Percentiles rank a stretch among this genome's conserved stretches.
phyloP scores from a whole-genome alignment of 1,140 invertebrate species.

The Sycophaga agraensis region DNA sequence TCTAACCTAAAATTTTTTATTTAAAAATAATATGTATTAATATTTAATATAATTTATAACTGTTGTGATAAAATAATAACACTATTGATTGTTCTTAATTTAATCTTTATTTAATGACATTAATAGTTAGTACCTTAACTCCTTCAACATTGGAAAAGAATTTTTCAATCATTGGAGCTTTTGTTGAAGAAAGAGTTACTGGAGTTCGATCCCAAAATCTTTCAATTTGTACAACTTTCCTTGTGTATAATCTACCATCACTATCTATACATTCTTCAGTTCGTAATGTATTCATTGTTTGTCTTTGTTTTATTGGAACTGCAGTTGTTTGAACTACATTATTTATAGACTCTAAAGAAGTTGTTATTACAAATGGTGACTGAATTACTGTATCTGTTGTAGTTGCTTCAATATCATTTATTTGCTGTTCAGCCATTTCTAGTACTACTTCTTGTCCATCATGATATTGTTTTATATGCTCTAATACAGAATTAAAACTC shows the following conservation, averaged over 20 bases:
- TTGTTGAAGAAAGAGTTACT: constrained; percentile 34
- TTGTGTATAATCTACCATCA: constrained; percentile 56
- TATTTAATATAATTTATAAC: not conserved
- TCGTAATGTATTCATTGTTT: constrained; percentile 54
- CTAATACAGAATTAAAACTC: constrained; percentile 64
- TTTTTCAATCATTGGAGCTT: constrained; percentile 54
- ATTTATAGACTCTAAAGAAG: constrained; percentile 29
- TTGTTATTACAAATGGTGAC: constrained; percentile 11
- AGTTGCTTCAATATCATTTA: constrained; percentile 42
- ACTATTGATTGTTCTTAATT: too few relatives aligned
- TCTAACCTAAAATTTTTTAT: constrained; percentile 36
- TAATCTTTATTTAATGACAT: not conserved
- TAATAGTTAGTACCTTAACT: constrained; percentile 43
- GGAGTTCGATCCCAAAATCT: constrained; percentile 56
- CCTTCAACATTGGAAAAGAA: constrained; percentile 55
- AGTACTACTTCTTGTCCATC: constrained; percentile 67
- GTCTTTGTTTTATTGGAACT: constrained; percentile 35
- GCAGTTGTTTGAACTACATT: constrained; percentile 10
- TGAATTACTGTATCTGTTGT: constrained; percentile 26
- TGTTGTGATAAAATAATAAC: too few relatives aligned
- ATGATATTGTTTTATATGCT: constrained; percentile 67
- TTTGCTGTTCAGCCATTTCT: constrained; percentile 53
- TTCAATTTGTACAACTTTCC: constrained; percentile 61
- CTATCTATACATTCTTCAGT: constrained; percentile 58
- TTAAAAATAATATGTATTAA: not conserved